Evolutionary conservation across 2,797 vertebrate genomes (phyloP).

Genomic region (Eulemur albifrons): DNA sequence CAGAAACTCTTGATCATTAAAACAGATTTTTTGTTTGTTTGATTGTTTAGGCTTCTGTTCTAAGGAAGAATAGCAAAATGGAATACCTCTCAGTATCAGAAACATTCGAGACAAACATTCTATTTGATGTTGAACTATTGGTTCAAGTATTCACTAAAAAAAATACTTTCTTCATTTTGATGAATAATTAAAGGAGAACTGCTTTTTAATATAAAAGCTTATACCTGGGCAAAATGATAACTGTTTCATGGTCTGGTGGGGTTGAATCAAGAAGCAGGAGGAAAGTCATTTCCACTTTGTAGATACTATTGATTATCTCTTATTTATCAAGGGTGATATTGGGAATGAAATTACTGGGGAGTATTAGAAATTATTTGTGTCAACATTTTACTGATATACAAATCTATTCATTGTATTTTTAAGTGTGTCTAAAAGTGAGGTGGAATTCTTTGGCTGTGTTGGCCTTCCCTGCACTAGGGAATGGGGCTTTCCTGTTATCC

Average conservation of each 20-base stretch:
- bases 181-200: background rate
- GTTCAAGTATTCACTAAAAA: background rate
- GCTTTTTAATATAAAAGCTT: background rate
- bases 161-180: background rate
- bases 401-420: background rate
- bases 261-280: background rate
- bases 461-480: accelerated
- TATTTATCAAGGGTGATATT: background rate
- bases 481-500: too few species aligned
- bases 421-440: background rate
- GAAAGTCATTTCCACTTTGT: background rate
- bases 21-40: background rate
- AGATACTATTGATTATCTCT: background rate
- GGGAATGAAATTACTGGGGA: background rate
- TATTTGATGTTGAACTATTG: background rate
- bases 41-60: background rate
- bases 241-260: background rate
- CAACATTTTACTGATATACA: background rate
- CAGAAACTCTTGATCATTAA: background rate
- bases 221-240: background rate
- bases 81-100: background rate
- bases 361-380: background rate
- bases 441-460: background rate
- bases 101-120: background rate
- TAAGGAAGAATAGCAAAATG: background rate